Evolutionary conservation across 2,888 invertebrate genomes (phyloP).

Genomic region (Neuroscelio doddi): DNA sequence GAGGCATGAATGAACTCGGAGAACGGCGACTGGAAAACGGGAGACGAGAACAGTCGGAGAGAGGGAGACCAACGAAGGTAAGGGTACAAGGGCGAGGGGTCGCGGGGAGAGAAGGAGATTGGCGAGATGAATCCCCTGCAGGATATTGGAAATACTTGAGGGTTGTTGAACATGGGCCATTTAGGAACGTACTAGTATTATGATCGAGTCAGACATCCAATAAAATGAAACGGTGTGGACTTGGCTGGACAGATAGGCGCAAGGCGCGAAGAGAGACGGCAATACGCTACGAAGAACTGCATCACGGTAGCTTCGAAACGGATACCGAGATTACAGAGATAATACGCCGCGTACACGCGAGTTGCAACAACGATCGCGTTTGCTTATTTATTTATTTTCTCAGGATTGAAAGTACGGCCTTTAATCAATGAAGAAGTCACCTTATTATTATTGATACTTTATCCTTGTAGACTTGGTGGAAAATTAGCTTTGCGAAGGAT

Average conservation of each 20-base stretch:
- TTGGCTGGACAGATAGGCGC: neutral
- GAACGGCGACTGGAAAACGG: constrained; percentile 38
- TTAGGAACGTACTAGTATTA: constrained; percentile 64
- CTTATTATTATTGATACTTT: neutral
- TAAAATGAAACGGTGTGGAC: constrained; percentile 43
- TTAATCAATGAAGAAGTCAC: neutral
- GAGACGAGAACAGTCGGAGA: neutral
- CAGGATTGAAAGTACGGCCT: neutral
- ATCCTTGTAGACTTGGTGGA: neutral
- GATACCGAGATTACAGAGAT: constrained; percentile 45
- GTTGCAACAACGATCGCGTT: constrained; percentile 20
- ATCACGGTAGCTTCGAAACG: constrained; percentile 46
- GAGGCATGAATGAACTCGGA: constrained; percentile 66
- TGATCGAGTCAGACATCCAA: constrained; percentile 63
- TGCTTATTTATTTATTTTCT: constrained; percentile 37
- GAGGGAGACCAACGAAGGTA: constrained; percentile 17
- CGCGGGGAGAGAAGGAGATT: constrained; percentile 35
- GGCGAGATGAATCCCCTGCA: constrained; percentile 65
- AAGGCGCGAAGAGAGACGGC: constrained; percentile 5
- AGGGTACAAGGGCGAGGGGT: too few species aligned
- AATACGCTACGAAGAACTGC: constrained; percentile 18
- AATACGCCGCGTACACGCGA: constrained; percentile 47
- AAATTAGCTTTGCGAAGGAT: neutral
- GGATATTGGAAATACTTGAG: constrained; percentile 71
- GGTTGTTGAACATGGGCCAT: constrained; percentile 67